phyloP scores from a whole-genome alignment of 2,113 vertebrate species.

The Scomber japonicus region DNA sequence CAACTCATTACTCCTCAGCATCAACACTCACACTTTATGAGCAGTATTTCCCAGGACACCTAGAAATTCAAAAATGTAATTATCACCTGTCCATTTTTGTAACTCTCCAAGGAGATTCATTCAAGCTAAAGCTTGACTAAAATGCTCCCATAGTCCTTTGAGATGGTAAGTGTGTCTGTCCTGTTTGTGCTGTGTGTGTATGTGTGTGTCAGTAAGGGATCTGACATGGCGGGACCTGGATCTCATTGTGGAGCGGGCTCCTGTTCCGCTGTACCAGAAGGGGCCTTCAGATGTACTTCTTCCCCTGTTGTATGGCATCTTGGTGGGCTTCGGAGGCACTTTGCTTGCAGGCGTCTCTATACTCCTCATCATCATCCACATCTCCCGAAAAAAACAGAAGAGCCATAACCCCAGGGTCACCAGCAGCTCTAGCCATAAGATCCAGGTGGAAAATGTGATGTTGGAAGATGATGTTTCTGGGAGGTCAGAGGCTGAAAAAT shows the following conservation, averaged over 20 bases:
- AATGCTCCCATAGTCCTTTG: conserved; percentile 39
- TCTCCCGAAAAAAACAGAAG: conserved; percentile 31
- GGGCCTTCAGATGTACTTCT: conserved; percentile 73
- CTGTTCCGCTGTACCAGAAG: conserved; percentile 68
- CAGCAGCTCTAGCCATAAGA: background rate
- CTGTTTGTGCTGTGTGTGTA: conserved; percentile 35
- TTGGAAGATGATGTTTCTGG: background rate
- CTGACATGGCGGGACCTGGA: conserved; percentile 78
- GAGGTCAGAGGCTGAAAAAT: background rate
- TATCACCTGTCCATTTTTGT: conserved; percentile 72
- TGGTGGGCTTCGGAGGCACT: conserved; percentile 83
- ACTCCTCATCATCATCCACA: conserved; percentile 50
- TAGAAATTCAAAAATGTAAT: conserved; percentile 75
- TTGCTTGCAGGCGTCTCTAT: conserved; percentile 32
- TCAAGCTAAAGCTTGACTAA: conserved; percentile 52
- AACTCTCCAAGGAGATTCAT: conserved; percentile 31
- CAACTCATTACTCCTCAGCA: conserved; percentile 77
- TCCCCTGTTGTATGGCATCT: conserved; percentile 82
- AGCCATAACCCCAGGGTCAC: background rate
- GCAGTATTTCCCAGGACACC: conserved; percentile 72
- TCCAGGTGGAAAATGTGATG: background rate
- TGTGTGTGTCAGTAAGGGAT: conserved; percentile 66
- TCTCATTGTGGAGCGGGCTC: conserved; percentile 80
- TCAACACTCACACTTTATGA: conserved; percentile 59
- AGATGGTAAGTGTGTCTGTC: conserved; percentile 35